phyloP scores from a whole-genome alignment of 2,797 vertebrate genomes.

The Gobio occitaniae region DNA sequence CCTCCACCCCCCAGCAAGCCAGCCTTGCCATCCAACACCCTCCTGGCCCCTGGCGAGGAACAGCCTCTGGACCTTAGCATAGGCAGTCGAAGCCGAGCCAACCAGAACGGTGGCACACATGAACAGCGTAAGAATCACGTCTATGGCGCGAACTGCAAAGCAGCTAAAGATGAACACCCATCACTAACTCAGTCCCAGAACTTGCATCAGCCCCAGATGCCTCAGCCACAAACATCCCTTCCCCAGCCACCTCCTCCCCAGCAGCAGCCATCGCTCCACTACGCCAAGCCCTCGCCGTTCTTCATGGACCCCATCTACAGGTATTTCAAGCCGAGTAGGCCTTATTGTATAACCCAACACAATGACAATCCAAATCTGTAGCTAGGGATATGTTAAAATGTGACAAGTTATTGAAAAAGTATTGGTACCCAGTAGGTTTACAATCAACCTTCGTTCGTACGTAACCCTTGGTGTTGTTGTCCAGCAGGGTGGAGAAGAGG shows the following conservation, averaged over 20 bases:
- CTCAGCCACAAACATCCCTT: conserved; percentile 79
- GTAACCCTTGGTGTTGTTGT: conserved; percentile 97
- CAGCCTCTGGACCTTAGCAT: conserved; percentile 98
- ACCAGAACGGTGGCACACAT: conserved; percentile 86
- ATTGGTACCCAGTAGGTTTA: conserved; percentile 46
- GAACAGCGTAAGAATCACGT: conserved; percentile 88
- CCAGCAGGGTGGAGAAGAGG: conserved; percentile 99
- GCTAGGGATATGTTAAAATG: conserved; percentile 4
- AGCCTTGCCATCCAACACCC: conserved; percentile 69
- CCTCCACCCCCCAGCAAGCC: conserved; percentile 77
- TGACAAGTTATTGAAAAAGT: conserved; percentile 20
- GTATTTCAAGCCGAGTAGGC: conserved; percentile 87
- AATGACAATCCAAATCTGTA: not conserved
- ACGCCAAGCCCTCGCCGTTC: conserved; percentile 97
- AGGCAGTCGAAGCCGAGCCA: conserved; percentile 87
- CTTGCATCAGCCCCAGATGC: conserved; percentile 74
- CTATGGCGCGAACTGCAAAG: conserved; percentile 83
- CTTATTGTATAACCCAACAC: conserved; percentile 17
- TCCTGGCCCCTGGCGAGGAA: conserved; percentile 82
- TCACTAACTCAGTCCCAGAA: conserved; percentile 83
- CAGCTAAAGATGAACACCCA: conserved; percentile 81
- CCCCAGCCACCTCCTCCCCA: conserved; percentile 81
- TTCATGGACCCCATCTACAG: conserved; percentile 99
- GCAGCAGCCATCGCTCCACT: conserved; percentile 92
- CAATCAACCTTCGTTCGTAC: conserved; percentile 78